Evolutionary conservation across 2,113 vertebrate species (phyloP), one percentile per base, ranked within the genome.

Genomic region (Brienomyrus longianalis): DNA sequence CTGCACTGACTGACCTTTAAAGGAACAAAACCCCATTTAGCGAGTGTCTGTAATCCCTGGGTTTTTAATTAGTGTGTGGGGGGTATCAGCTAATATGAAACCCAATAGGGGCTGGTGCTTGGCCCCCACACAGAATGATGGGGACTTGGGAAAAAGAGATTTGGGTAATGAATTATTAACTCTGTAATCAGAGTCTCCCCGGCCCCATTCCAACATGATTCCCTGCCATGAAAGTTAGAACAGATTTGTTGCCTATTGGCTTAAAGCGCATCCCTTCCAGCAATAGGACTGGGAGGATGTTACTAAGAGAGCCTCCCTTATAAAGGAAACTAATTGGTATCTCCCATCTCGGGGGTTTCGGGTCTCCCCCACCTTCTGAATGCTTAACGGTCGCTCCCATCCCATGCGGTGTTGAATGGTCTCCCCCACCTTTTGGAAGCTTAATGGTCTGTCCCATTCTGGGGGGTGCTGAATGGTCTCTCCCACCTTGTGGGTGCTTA

Each of bases 401-500:
- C 7, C 35, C 17, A 1, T 19, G 17, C 2, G 17, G 3, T 77
- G 39, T 19, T 43, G 13, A 27, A 27, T 45, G 17, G 3, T 39
- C 13, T 43, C 35, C 13, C 15, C 17, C 15, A 19, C 31, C 31
- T 31, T 31, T 0, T 31, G 31, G 31, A 1, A 1, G 31, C 31
- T 31, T 31, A 31, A 1, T 31, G 93, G 98, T 99, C 94, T 99
- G 98, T 2, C 98, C 98, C 0, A 97, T 99, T 94, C 99, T 98
- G 35, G 1, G 50, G 8, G 35, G 31, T 77, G 70, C 70, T 80
- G 21, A n/a, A 13, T 85, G 45, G 45, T 50, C 47, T 27, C 21
- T 17, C 3, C 84, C 43, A 48, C 48, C 1, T 74, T 8, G 70
- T 13, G 1, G 1, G n/a, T 31, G 62, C 23, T 66, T 45, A 21